phyloP scores from a whole-genome alignment of 2,797 vertebrate genomes.

The Manis crassicaudata region DNA sequence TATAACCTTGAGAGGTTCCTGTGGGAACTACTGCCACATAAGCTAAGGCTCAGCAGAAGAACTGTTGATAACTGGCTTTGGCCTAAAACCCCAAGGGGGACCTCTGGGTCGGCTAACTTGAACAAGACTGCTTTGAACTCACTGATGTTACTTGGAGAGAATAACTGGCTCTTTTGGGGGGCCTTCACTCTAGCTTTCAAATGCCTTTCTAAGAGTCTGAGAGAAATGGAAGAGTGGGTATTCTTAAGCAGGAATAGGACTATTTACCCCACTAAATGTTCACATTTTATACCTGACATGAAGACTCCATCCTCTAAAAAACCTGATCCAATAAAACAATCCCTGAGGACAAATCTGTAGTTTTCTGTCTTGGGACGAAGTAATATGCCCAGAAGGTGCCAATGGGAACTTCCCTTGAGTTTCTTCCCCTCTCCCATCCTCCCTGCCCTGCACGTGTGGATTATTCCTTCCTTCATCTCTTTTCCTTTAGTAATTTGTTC shows the following conservation, averaged over 20 bases:
- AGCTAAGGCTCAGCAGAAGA: slow-evolving; percentile 32
- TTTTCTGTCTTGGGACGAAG: background rate
- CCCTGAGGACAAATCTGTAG: background rate
- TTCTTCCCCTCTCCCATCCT: background rate
- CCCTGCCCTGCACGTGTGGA: background rate
- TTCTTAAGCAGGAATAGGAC: background rate
- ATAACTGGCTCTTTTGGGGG: background rate
- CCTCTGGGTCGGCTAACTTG: background rate
- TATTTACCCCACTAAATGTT: background rate
- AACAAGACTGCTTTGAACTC: slow-evolving; percentile 1
- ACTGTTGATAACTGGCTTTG: background rate
- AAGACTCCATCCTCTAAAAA: background rate
- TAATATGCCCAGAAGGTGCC: background rate
- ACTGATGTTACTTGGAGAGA: slow-evolving; percentile 14
- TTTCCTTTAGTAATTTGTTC: background rate
- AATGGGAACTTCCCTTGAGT: background rate
- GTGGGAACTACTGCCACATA: background rate
- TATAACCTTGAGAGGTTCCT: background rate
- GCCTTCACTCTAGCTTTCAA: background rate
- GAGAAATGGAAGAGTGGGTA: background rate
- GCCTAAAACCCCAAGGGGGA: background rate
- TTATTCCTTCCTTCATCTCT: background rate
- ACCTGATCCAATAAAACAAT: background rate
- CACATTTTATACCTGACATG: background rate
- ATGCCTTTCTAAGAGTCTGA: background rate